Percentiles rank a stretch among this genome's conserved stretches.
Evolutionary conservation across 2,888 invertebrate species (phyloP).

Genomic region (Metopia argyrocephala): DNA sequence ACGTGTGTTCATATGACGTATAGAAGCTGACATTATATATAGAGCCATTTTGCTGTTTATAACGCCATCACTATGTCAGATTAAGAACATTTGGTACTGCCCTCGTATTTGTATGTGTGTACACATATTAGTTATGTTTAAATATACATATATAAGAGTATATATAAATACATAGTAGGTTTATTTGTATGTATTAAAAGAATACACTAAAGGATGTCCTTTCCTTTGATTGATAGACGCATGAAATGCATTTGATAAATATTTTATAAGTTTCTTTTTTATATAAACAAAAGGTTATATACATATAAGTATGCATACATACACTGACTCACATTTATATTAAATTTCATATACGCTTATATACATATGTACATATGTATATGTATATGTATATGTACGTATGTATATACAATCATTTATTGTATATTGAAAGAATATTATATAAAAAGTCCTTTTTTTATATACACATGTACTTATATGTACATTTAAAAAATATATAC

Average conservation of each 20-base stretch:
- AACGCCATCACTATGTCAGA: no score
- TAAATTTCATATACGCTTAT: neutral
- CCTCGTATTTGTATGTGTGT: neutral
- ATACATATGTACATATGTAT: neutral
- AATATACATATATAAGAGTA: neutral
- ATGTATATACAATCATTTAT: conserved; percentile 3
- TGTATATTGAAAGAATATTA: conserved; percentile 8
- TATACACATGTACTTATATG: no score
- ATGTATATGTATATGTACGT: conserved; percentile 2
- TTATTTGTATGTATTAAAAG: neutral
- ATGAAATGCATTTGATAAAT: conserved; percentile 63
- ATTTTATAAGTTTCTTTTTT: conserved; percentile 54
- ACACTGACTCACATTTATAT: no score
- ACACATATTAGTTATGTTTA: neutral
- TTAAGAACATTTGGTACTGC: no score
- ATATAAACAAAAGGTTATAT: conserved; percentile 3
- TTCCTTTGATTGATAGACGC: conserved; percentile 64
- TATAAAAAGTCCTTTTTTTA: conserved; percentile 21
- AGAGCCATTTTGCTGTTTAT: no score
- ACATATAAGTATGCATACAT: neutral
- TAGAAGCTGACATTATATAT: no score
- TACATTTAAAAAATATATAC: conserved; percentile 49
- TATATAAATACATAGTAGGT: neutral
- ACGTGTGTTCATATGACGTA: no score
- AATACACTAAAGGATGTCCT: conserved; percentile 48